Evolutionary conservation across 2,888 invertebrate genomes (phyloP), one percentile per base, ranked within the genome.

Genomic region (Stomorhina lunata): DNA sequence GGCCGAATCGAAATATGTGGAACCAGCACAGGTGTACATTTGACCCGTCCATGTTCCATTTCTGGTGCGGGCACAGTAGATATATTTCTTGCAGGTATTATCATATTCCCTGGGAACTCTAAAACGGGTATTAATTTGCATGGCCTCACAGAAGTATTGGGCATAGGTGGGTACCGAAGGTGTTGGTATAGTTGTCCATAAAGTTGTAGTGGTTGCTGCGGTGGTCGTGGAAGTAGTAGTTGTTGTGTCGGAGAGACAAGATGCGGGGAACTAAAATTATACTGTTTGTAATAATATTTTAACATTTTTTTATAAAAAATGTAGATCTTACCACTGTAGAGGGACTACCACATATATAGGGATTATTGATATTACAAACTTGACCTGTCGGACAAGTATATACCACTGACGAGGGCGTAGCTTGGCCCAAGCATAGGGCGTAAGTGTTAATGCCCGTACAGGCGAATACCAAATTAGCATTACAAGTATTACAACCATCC

Each of bases 21-120:
- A 68, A 1, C 87, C 89, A 4, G 88, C 85, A 34, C 89, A 89
- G 6, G 77, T 85, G 45, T 88, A 88, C 0, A 80, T 80, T 6
- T 86, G 69, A 0, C 89, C 89, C 6, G 43, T 22, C 89, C 89
- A 89, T 4, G 6, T 73, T 27, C 85, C 84, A 45, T 61, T 61
- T 2, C 80, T 40, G 12, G 85, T 65, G 9, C 77, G 15, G 9
- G 79, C 84, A 68, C 89, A 89, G 0, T 85, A 27, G 32, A 89
- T 85, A 27, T 88, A 87, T n/a, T 87, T 87, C 53, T 72, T 86
- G 80, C 89, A 89, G 2, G 88, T 86, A 4, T 85, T 86, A n/a
- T 77, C 76, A 5, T 85, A 63, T 40, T 85, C 71, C 17, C 83
- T 75, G 17, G 88, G 89, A 0, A 86, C 85, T 4, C 86, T 61